phyloP scores from a whole-genome alignment of 1,140 invertebrate genomes.

The Hylyphantes graminicola region DNA sequence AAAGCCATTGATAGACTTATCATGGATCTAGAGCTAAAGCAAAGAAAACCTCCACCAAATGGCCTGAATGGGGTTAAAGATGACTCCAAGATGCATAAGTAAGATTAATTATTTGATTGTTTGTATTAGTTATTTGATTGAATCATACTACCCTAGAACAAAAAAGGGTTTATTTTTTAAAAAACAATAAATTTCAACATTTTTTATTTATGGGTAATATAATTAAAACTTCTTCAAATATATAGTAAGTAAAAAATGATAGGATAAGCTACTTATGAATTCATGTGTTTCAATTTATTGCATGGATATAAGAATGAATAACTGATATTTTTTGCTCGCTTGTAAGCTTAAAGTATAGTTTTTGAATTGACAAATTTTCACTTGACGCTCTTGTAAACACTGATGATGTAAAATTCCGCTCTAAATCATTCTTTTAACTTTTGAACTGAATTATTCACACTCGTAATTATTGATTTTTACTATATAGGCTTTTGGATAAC shows the following conservation, averaged over 20 bases:
- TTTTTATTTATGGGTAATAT: too few species aligned
- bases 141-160: not conserved
- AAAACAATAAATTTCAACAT: too few species aligned
- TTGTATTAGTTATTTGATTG: not conserved
- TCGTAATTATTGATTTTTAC: too few species aligned
- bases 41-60: conserved; percentile 42
- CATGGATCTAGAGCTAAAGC: conserved; percentile 46
- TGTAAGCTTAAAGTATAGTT: not conserved
- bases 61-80: not conserved
- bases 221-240: too few species aligned
- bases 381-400: too few species aligned
- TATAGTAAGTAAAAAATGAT: too few species aligned
- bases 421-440: not conserved
- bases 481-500: too few species aligned
- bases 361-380: not conserved
- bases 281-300: too few species aligned
- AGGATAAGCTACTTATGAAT: too few species aligned
- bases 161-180: too few species aligned
- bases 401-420: not conserved
- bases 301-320: too few species aligned
- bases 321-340: not conserved
- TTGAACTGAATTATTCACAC: too few species aligned
- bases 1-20: conserved; percentile 54
- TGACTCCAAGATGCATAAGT: not conserved
- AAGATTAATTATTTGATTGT: not conserved